Base-by-base conservation (phyloP, 2,888 invertebrate species). In the Cylindroiulus punctatus region DNA sequence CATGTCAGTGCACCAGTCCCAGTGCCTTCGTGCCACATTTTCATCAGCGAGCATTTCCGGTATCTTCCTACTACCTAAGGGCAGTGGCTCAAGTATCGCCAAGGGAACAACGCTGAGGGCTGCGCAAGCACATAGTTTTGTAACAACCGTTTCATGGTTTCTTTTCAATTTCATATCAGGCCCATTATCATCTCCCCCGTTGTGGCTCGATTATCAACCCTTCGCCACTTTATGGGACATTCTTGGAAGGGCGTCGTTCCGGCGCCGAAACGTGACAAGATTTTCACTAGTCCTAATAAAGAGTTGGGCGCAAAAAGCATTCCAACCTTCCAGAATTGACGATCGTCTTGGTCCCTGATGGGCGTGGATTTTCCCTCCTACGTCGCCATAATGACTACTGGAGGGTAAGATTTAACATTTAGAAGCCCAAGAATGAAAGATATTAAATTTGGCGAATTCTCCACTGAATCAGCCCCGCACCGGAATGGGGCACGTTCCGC, bases 161-260 rank as follows among this genome's bases (percentile, higher is more conserved):
- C 65, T 65, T 65, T 65, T 65, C 65, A 65, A 65, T 65, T 65
- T 65, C 65, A 65, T 65, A 65, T 65, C 26, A 65, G 65, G 12
- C 26, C n/a, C 65, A 65, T 65, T 65, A 65, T 65, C 65, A 65
- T 65, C 26, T 65, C 65, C 57, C 65, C 65, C 65, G 65, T 26
- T 26, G 22, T 2, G 65, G 65, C 65, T 65, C 65, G 22, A 65
- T 65, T 22, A 65, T 65, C 22, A 65, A 26, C 26, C 65, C 65
- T 65, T 65, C 65, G 65, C 65, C 65, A 65, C 65, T 65, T 65
- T 65, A 65, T 65, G 65, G 26, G 65, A 10, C 65, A 65, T 65
- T 65, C 19, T 65, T 1, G 26, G 65, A 19, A 65, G 26, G 8
- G 65, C 22, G 65, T n/a, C 26, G 8, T 44, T 1, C 4, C 44